Evolutionary conservation across 1,140 invertebrate species (phyloP).

Genomic region (Philotrypesis tridentata): DNA sequence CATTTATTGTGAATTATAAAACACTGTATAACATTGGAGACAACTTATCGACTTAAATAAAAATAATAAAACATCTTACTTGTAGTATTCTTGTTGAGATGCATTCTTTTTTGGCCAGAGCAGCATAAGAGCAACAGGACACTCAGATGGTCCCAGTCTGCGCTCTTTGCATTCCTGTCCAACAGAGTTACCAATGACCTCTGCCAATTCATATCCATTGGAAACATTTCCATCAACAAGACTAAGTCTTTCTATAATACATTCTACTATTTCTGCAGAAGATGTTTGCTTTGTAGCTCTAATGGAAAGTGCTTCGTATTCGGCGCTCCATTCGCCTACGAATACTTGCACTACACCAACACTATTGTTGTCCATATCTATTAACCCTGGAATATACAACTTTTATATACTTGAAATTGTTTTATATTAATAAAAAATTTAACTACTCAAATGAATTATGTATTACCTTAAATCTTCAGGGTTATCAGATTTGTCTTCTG

Average conservation of each 20-base stretch:
- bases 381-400: conserved; percentile 63
- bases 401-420: conserved; percentile 3
- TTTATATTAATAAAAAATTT: conserved; percentile 18
- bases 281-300: conserved; percentile 94
- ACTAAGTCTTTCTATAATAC: conserved; percentile 86
- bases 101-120: conserved; percentile 88
- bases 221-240: conserved; percentile 80
- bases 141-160: conserved; percentile 87
- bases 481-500: conserved; percentile 68
- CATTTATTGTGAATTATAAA: conserved; percentile 10
- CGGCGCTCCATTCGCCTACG: conserved; percentile 89
- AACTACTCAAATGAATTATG: neutral
- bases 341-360: conserved; percentile 84
- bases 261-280: conserved; percentile 90
- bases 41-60: neutral
- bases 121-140: conserved; percentile 93
- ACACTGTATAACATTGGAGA: neutral
- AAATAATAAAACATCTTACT: conserved; percentile 61
- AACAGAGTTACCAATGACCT: conserved; percentile 88
- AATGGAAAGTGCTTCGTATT: conserved; percentile 92
- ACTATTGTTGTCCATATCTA: conserved; percentile 68
- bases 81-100: conserved; percentile 74
- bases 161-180: conserved; percentile 94
- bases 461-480: conserved; percentile 66
- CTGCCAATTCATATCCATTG: conserved; percentile 90